phyloP scores from a whole-genome alignment of 2,888 invertebrate species.

The Ormyrus thymus region DNA sequence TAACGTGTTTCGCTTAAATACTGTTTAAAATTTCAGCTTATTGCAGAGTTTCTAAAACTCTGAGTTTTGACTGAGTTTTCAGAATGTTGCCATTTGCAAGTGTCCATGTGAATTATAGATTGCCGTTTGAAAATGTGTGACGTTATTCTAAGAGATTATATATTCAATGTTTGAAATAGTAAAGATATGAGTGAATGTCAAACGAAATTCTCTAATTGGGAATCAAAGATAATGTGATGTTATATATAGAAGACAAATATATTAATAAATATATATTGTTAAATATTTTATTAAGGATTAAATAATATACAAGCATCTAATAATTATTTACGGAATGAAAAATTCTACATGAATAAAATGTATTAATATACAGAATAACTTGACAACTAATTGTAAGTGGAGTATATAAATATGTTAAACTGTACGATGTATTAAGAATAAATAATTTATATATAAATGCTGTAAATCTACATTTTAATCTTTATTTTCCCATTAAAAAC shows the following conservation, averaged over 20 bases:
- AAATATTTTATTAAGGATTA: slow-evolving; percentile 34
- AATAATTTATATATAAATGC: too few relatives aligned
- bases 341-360: too few relatives aligned
- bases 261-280: slow-evolving; percentile 16
- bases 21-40: background rate
- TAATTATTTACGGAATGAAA: background rate
- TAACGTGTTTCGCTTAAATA: background rate
- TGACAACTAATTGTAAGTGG: too few relatives aligned
- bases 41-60: slow-evolving; percentile 1
- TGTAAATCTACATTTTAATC: too few relatives aligned
- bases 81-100: background rate
- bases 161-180: background rate
- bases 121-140: background rate
- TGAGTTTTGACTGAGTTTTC: background rate
- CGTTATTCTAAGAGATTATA: background rate
- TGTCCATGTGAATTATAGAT: slow-evolving; percentile 8
- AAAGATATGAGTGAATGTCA: slow-evolving; percentile 20
- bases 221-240: slow-evolving; percentile 29
- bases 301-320: background rate
- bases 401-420: too few relatives aligned
- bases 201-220: background rate
- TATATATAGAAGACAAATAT: background rate
- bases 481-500: too few relatives aligned
- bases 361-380: too few relatives aligned
- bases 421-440: too few relatives aligned